Evolutionary conservation across 2,888 invertebrate genomes (phyloP), one percentile per base, ranked within the genome.

Genomic region (Eupithecia exiguata): DNA sequence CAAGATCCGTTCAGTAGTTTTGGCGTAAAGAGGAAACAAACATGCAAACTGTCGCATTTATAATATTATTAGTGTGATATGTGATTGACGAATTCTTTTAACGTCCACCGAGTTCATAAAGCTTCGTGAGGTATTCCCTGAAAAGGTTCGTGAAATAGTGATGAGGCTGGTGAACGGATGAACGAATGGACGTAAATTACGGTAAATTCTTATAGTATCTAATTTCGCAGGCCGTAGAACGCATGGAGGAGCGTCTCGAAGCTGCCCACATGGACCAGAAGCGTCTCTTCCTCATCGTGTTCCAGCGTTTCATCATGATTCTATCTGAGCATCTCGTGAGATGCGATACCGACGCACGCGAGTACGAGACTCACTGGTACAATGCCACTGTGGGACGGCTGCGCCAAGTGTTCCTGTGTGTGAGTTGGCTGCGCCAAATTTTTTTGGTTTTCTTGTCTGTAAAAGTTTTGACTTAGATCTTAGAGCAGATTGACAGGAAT

Each of bases 251-350:
- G 89, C 97, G 97, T 76, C 91, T 99, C 74, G 99, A 99, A 91
- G 97, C 97, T 4, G 98, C 98, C 0, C 98, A 99, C 93, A 98
- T 98, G 79, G 99, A 99, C 92, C 99, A 99, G 92, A 99, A 99
- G 93, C 98, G 99, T 87, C 95, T 99, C 78, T 99, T 99, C 91
- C 96, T 99, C 78, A 99, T 99, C 89, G 98, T 99, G 84, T 99
- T 99, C 93, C 99, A 99, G 95, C 96, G 99, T 76, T 99, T 99
- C 94, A 99, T 99, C 81, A 99, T 99, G 97, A 98, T 99, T 83
- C 95, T 99, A 80, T 98, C 99, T 0, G 99, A 99, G 90, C 99
- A 99, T 94, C 95, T 99, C 84, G 98, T 98, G 71, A 95, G 97
- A 75, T 98, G 98, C 88, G 99, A 99, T 91, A 98, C 98, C 1